Percentiles rank a stretch among this genome's conserved stretches.
These are phyloP conservation scores for Cyphomyrus discorhynchus DNA, from an alignment of 2,113 vertebrate genomes.

Conservation along the genomic window DNA sequence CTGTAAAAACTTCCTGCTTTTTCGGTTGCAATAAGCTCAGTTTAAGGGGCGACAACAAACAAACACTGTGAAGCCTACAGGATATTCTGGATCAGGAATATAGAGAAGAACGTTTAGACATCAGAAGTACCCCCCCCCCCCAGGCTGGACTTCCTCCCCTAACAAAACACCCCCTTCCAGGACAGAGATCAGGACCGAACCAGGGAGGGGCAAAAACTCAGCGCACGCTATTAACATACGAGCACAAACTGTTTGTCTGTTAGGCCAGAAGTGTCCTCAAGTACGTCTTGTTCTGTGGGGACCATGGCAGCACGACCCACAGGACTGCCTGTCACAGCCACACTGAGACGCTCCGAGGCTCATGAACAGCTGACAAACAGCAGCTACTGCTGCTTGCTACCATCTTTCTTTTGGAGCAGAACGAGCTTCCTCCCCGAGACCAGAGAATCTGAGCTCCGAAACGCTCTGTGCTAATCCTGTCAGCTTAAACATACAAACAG, in stretches of 20 bases:
- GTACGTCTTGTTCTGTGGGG: background rate
- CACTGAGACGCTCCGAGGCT: background rate
- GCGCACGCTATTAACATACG: background rate
- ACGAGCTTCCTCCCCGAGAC: background rate
- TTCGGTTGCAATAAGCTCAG: background rate
- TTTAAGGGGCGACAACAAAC: background rate
- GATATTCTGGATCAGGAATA: background rate
- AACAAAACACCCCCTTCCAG: background rate
- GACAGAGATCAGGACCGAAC: background rate
- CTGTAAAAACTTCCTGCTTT: background rate
- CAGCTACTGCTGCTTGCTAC: background rate
- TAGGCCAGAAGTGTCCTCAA: background rate
- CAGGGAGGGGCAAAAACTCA: background rate
- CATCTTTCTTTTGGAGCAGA: background rate
- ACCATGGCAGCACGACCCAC: background rate
- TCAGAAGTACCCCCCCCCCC: background rate
- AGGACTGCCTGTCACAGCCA: background rate
- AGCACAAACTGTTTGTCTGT: background rate
- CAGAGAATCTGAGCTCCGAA: background rate
- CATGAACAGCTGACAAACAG: background rate
- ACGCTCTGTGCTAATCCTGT: background rate
- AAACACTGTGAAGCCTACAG: background rate
- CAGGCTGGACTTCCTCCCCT: background rate
- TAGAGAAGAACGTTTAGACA: background rate
- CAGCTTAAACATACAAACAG: constrained; percentile 26